Percentiles rank a stretch among this genome's conserved stretches.
phyloP scores from a whole-genome alignment of 2,797 vertebrate species.

The Lacerta viridis region DNA sequence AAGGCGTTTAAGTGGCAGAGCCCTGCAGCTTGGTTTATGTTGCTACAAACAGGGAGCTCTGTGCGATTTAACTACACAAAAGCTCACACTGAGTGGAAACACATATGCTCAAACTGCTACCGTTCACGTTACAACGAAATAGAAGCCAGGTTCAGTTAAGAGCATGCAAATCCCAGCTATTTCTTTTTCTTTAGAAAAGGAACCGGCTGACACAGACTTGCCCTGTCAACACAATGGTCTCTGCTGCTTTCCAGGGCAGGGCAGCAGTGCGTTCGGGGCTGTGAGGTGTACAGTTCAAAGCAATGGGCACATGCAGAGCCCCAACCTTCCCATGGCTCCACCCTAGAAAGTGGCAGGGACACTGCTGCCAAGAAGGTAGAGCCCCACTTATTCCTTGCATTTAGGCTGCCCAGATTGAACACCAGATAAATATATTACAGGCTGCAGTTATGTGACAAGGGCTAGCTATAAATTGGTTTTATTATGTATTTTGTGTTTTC shows the following conservation, averaged over 20 bases:
- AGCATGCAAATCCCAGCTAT: background rate
- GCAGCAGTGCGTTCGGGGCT: too few species aligned
- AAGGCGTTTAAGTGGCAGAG: background rate
- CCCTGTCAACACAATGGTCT: too few species aligned
- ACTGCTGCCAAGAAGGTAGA: too few species aligned
- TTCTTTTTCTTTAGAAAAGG: background rate
- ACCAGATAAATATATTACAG: background rate
- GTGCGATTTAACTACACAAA: background rate
- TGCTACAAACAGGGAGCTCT: conserved; percentile 38
- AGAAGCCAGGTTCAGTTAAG: conserved; percentile 18
- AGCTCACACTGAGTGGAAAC: background rate
- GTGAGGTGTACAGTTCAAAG: too few species aligned
- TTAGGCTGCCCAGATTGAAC: background rate
- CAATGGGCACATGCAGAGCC: too few species aligned
- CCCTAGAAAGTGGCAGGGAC: too few species aligned
- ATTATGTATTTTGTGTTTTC: too few species aligned
- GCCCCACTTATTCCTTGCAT: background rate
- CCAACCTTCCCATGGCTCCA: too few species aligned
- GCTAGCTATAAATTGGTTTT: background rate
- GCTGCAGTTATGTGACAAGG: background rate
- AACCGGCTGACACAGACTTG: background rate
- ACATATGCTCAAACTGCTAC: conserved; percentile 10
- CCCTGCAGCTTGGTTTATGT: conserved; percentile 9
- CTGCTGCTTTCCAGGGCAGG: too few species aligned
- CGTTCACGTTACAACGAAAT: conserved; percentile 40